A percentile compares a stretch with the other conserved stretches of the same genome.
Conservation (phyloP, 1,140 invertebrate species). For the Popillia japonica region DNA sequence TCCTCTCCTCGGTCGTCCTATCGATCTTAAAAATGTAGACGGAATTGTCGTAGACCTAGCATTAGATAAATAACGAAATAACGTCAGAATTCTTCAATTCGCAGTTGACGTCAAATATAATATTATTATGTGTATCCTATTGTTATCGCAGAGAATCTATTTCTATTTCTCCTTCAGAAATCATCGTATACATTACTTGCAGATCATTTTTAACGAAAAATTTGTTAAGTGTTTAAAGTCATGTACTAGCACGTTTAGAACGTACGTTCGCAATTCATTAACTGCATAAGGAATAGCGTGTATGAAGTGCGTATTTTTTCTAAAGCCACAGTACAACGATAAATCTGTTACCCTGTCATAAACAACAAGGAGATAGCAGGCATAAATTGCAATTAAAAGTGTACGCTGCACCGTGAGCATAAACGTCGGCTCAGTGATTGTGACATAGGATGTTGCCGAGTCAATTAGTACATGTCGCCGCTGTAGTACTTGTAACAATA, state of each 20-base stretch:
- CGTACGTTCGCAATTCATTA: no score
- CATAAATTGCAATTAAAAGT: constrained; percentile 34
- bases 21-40: neutral
- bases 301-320: constrained; percentile 10
- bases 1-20: neutral
- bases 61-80: no score
- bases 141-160: no score
- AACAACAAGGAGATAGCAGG: constrained; percentile 19
- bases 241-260: no score
- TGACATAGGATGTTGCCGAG: constrained; percentile 30
- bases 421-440: constrained; percentile 26
- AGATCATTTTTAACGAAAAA: no score
- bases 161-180: no score
- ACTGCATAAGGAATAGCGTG: neutral
- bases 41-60: neutral
- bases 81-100: no score
- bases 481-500: constrained; percentile 30
- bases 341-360: constrained; percentile 25
- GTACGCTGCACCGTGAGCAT: neutral
- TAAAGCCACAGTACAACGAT: neutral
- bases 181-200: no score
- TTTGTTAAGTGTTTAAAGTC: no score
- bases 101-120: no score
- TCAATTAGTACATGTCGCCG: constrained; percentile 31
- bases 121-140: no score